Evolutionary conservation across 1,140 invertebrate genomes (phyloP), one percentile per base, ranked within the genome.

Genomic region (Lepidostoma basale): DNA sequence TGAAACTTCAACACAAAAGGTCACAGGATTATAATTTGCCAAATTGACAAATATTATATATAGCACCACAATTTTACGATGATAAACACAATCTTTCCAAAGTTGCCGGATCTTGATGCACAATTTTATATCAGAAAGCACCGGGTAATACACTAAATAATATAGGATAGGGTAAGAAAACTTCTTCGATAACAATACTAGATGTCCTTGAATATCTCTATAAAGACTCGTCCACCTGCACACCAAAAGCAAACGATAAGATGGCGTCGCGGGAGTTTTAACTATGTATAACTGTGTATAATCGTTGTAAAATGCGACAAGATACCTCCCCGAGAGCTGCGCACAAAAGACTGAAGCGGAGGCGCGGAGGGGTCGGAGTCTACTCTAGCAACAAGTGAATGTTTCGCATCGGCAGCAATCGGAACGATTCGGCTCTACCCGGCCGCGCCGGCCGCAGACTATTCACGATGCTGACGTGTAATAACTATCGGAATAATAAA

Each of bases 321-420:
- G 63, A 58, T 30, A 16, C 23, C 23, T 42, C 25, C 63, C 39
- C 47, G 36, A 42, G 49, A 25, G 52, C 49, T 58, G 63, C 63
- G 49, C 63, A 66, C 63, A 66, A 66, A 66, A 39, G 52, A 66
- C 63, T 66, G 63, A 58, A 42, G 36, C 49, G 45, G 36, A 33
- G 22, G 49, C 30, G 33, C 9, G 39, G 3, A 6, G 59, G 59
- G 59, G 14, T 12, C 3, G n/a, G n/a, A n/a, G n/a, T n/a, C n/a
- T n/a, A n/a, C n/a, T 26, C 49, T 66, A 66, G 63, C 63, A 66
- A 66, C 63, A 66, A 66, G 63, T 66, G 63, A 66, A 66, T 47
- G 63, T 45, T 58, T 58, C 49, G 49, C 63, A 22, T 66, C 63
- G 63, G 28, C 14, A 33, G 52, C 39, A 1, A 49, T 66, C 63